Conservation (phyloP, 1,140 invertebrate genomes). For the Aphelenchoides besseyi region DNA sequence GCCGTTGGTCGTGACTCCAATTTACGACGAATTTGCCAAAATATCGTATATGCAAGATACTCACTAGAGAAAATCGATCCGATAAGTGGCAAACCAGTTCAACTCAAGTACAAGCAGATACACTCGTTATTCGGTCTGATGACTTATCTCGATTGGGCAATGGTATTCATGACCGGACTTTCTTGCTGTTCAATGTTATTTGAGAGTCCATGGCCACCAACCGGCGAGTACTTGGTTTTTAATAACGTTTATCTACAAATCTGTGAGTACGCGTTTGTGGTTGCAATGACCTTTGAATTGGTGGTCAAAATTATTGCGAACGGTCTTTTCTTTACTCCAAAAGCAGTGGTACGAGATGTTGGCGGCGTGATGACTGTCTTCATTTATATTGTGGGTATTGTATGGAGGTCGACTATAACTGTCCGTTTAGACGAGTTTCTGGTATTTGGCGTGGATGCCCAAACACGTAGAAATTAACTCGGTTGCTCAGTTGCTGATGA, state of each 20-base stretch:
- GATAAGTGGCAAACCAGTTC: slow-evolving; percentile 89
- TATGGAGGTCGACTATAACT: background rate
- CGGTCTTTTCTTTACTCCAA: slow-evolving; percentile 96
- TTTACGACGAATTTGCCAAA: slow-evolving; percentile 88
- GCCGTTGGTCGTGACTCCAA: slow-evolving; percentile 81
- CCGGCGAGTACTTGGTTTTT: slow-evolving; percentile 58
- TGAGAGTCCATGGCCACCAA: slow-evolving; percentile 72
- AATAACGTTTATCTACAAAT: slow-evolving; percentile 70
- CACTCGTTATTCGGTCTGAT: slow-evolving; percentile 75
- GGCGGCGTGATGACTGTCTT: slow-evolving; percentile 93
- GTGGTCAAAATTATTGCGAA: slow-evolving; percentile 93
- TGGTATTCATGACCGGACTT: slow-evolving; percentile 94
- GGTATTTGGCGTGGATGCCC: slow-evolving; percentile 97
- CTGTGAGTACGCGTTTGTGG: slow-evolving; percentile 94
- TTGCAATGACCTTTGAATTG: slow-evolving; percentile 95
- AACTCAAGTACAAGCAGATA: slow-evolving; percentile 76
- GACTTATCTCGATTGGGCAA: slow-evolving; percentile 97
- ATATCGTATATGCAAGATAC: slow-evolving; percentile 90
- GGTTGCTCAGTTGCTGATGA: slow-evolving; percentile 87
- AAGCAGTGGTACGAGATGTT: slow-evolving; percentile 94
- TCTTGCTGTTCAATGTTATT: slow-evolving; percentile 99
- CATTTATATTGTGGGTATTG: slow-evolving; percentile 79
- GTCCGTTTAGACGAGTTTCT: slow-evolving; percentile 75
- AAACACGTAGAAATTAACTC: slow-evolving; percentile 83
- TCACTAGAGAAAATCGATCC: slow-evolving; percentile 88